Percentiles rank a stretch among this genome's conserved stretches.
phyloP scores from a whole-genome alignment of 2,113 vertebrate species.

The Tricholaema leucomelas region DNA sequence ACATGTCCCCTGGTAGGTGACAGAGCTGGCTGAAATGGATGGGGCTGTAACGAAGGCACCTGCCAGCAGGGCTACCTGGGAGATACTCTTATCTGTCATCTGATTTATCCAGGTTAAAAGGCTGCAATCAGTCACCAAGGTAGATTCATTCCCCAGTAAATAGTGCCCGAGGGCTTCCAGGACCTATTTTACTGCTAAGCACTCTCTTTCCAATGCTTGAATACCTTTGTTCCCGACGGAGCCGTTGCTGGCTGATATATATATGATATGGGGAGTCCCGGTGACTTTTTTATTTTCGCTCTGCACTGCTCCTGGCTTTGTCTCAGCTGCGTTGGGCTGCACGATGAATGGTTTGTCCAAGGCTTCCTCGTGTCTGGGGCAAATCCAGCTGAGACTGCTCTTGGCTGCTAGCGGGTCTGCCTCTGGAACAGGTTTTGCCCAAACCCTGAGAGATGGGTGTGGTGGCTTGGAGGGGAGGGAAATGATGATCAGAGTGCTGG shows the following conservation, averaged over 20 bases:
- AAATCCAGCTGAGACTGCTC: background rate
- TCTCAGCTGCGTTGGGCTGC: background rate
- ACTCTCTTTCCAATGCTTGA: conserved; percentile 73
- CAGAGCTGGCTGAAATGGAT: conserved; percentile 44
- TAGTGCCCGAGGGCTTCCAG: conserved; percentile 66
- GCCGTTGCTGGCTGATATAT: conserved; percentile 68
- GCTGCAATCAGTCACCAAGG: conserved; percentile 69
- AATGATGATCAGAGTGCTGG: rapidly evolving
- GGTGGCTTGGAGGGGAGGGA: background rate
- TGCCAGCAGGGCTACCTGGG: conserved; percentile 57
- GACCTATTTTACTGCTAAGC: conserved; percentile 74
- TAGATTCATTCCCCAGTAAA: conserved; percentile 70
- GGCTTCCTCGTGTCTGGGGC: background rate
- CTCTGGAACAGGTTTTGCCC: background rate
- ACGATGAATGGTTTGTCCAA: conserved; percentile 25
- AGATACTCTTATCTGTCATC: conserved; percentile 62
- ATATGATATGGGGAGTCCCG: conserved; percentile 61
- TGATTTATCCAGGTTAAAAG: conserved; percentile 74
- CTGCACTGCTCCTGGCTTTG: conserved; percentile 55
- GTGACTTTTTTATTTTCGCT: conserved; percentile 64
- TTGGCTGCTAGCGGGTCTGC: background rate
- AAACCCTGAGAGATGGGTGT: rapidly evolving
- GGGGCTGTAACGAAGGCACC: conserved; percentile 31
- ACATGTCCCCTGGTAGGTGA: background rate
- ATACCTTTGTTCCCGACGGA: conserved; percentile 67